phyloP scores from a whole-genome alignment of 2,113 vertebrate genomes.

The Mustelus asterias region DNA sequence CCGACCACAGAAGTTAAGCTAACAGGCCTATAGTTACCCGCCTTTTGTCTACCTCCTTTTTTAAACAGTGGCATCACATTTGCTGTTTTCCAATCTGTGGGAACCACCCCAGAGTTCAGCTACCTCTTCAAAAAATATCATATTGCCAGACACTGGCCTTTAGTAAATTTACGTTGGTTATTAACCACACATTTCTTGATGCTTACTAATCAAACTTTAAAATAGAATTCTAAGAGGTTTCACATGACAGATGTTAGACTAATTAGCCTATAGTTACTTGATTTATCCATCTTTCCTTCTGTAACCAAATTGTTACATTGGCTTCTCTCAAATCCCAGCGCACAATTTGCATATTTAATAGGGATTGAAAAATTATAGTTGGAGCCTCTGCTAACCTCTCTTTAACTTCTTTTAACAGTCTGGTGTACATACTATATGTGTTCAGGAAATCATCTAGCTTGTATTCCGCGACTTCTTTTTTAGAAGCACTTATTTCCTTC shows the following conservation, averaged over 20 bases:
- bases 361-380: neutral
- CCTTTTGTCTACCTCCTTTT: too few species aligned
- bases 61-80: too few species aligned
- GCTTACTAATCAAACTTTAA: neutral
- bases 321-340: neutral
- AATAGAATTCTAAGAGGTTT: neutral
- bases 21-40: too few species aligned
- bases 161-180: neutral
- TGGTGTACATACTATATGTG: neutral
- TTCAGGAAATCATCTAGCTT: neutral
- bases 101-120: too few species aligned
- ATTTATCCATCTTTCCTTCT: neutral
- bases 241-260: neutral
- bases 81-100: too few species aligned
- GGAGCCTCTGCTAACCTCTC: neutral
- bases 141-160: neutral
- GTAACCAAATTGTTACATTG: neutral
- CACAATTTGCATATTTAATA: neutral
- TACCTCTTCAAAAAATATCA: neutral
- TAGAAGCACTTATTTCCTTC: neutral
- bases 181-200: neutral
- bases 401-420: neutral
- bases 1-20: too few species aligned
- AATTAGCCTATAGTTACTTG: neutral
- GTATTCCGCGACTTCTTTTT: neutral